Base-by-base conservation (phyloP, 2,888 invertebrate species). In the Xanthostigma xanthostigma region DNA sequence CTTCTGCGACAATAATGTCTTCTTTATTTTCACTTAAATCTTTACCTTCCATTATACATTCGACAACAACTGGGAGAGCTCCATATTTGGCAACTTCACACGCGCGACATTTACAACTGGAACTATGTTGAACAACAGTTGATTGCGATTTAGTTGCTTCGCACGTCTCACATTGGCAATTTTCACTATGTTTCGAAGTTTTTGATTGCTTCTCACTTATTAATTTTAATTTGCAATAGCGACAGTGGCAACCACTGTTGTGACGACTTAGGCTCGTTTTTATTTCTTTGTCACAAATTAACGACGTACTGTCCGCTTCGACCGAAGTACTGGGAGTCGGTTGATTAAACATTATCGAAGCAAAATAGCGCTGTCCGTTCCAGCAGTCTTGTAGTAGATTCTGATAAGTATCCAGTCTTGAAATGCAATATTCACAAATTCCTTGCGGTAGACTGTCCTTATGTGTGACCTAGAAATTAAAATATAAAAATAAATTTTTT, bases 391-490 rank as follows among this genome's bases (percentile, higher is more conserved):
- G 14, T n/a, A 45, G 37, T 13, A 45, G 17, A 9, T 45, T 45
- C 11, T 45, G 37, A 17, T 36, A 45, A 14, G 13, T 37, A 2
- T 45, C 37, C 11, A 45, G 14, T 13, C 45, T 13, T 17, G 45
- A 14, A 27, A 45, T 14, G 27, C 45, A 45, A n/a, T 37, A 10
- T 45, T 45, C 45, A 11, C 45, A 45, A n/a, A 45, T 14, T 14
- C 36, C 17, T 36, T 14, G 12, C 2, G 45, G 45, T 37, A 37
- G 37, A 45, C 11, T 45, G 27, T 45, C 45, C 10, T 37, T 13
- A 27, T 11, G 13, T 9, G 14, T 36, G n/a, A 45, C 45, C 45
- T 45, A n/a, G 13, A 14, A 35, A 36, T 36, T 44, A 35, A 33
- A 45, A n/a, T 9, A 45, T 37, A 9, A 37, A 8, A 17, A 42